These are phyloP conservation scores for Mycalesis mineus DNA, from an alignment of 2,888 invertebrate genomes.

Conservation along the genomic window DNA sequence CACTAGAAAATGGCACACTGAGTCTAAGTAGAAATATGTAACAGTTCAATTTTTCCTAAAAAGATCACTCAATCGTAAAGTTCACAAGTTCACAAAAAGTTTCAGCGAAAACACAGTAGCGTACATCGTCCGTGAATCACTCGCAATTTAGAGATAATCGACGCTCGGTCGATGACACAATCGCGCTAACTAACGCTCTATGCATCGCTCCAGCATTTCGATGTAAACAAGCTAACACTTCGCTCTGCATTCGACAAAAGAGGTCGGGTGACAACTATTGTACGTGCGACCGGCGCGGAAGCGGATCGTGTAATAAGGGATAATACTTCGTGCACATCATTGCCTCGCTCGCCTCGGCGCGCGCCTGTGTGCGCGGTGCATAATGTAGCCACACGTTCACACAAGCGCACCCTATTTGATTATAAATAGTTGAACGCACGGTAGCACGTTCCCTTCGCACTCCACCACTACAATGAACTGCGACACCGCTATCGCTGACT, in stretches of 20 bases:
- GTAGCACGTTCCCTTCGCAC: conserved; percentile 77
- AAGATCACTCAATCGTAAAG: conserved; percentile 49
- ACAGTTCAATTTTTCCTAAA: conserved; percentile 56
- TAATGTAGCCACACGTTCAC: conserved; percentile 69
- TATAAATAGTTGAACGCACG: conserved; percentile 77
- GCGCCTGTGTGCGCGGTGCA: conserved; percentile 64
- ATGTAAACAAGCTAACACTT: conserved; percentile 73
- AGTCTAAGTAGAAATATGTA: conserved; percentile 36
- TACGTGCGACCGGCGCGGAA: conserved; percentile 70
- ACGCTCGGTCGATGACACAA: conserved; percentile 71
- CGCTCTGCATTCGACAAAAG: conserved; percentile 58
- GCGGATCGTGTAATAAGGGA: conserved; percentile 75
- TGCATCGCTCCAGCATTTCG: conserved; percentile 60
- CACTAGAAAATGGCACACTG: conserved; percentile 47
- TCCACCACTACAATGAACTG: conserved; percentile 69
- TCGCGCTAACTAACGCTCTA: conserved; percentile 67
- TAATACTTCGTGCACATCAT: conserved; percentile 76
- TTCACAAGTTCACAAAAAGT: conserved; percentile 68
- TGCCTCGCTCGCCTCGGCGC: conserved; percentile 61
- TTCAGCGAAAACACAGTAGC: conserved; percentile 51
- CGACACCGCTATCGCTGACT: conserved; percentile 51
- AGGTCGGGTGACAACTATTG: conserved; percentile 64
- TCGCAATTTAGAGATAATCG: conserved; percentile 61
- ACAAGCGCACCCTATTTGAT: conserved; percentile 59
- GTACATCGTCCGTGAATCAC: conserved; percentile 66